Base-by-base conservation (phyloP, 2,888 invertebrate genomes). In the Tenthredo livida region DNA sequence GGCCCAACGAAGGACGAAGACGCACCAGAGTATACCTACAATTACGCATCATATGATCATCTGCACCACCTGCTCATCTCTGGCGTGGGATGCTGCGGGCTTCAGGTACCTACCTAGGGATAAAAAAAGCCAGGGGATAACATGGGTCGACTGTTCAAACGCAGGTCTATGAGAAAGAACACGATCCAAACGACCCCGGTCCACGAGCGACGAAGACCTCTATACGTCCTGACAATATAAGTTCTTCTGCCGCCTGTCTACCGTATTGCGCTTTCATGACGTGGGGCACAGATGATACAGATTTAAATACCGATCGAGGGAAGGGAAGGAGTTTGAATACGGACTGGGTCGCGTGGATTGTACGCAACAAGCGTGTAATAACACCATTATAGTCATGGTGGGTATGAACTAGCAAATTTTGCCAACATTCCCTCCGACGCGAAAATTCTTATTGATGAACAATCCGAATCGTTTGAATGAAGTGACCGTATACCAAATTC, bases 21-120 rank as follows among this genome's bases (percentile, higher is more conserved):
- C 58, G 78, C 75, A 75, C 47, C 33, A 37, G 6, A 7, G 15
- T 73, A 73, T 73, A 73, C 72, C 72, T 43, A 73, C 72, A 73
- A 73, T 40, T 73, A 67, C 70, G 83, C 83, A 83, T 70, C 83
- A 58, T 47, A 83, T 47, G 83, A 67, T 83, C 58, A 61, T 80
- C 72, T 21, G 9, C 89, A 88, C 90, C 91, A 91, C 91, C 91
- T 91, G 91, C 91, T 88, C 89, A 87, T 86, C 87, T 61, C 29
- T 65, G 77, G 88, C 88, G 88, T 89, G 89, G 89, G 89, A 89
- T 86, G 89, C 87, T 87, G 84, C 84, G 70, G 84, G 77, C 33
- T 83, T 33, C 70, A 70, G 67, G 83, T 85, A 86, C 82, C 58
- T 80, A 58, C 67, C 70, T 50, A 50, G 33, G 83, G 33, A 58